Base-by-base conservation (phyloP, 1,140 invertebrate genomes). In the Zaprionus africanus region DNA sequence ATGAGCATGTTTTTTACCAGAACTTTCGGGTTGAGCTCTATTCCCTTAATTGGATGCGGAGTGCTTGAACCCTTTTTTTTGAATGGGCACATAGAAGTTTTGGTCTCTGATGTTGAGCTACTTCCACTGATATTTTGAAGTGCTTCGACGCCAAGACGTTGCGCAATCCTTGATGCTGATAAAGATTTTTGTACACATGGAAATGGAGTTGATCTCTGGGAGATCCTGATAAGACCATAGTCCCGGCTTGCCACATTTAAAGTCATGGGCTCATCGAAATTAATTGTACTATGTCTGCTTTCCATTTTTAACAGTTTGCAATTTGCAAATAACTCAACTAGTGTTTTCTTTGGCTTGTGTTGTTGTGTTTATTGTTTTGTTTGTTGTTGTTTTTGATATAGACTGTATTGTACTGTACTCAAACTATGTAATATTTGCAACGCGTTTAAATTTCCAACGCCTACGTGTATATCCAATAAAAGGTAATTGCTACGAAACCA, bases 181-280 rank as follows among this genome's bases (percentile, higher is more conserved):
- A 87, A 28, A 3, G 60, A 61, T 1, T 22, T 6, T 0, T 58
- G 46, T 5, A 11, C 5, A 0, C 58, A 63, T 2, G 81, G 84
- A 68, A 46, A 83, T 11, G 84, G 84, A 13, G 84, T 87, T 5
- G 64, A 4, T 11, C 60, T 58, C 2, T 22, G 7, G 4, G 24
- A 54, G 3, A 57, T 12, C 9, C 15, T 36, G 13, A 90, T 67
- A 26, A 87, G n/a, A 0, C 84, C 84, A 26, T 79, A 87, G 5
- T 80, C 75, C 1, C 82, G 53, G 5, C 24, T 1, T 0, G 56
- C 43, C 4, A 74, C n/a, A 0, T 46, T 28, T 2, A 56, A 1
- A 19, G 9, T 2, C 2, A 4, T 1, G 22, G 9, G 1, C 4
- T 13, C 6, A 5, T 4, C 11, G 46, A 51, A 51, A 4, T 13